Evolutionary conservation across 2,888 invertebrate genomes (phyloP).

Genomic region (Microdon myrmicae): DNA sequence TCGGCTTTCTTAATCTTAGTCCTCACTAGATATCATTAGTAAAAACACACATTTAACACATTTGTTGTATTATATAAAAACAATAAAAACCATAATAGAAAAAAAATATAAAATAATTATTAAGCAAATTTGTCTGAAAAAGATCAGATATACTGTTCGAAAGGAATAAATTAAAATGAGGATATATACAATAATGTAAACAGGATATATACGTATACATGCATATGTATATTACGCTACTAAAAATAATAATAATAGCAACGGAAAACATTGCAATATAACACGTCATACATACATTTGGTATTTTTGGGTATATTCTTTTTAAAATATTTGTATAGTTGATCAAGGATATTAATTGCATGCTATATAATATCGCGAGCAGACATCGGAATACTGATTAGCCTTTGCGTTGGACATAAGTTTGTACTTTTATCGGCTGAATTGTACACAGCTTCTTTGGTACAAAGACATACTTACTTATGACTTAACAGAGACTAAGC

Average conservation of each 20-base stretch:
- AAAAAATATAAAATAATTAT: no score
- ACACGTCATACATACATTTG: constrained; percentile 29
- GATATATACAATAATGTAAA: constrained; percentile 4
- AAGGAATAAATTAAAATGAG: constrained; percentile 6
- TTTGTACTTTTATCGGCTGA: constrained; percentile 37
- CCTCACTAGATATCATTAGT: constrained; percentile 48
- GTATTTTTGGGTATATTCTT: background rate
- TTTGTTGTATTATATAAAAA: constrained; percentile 30
- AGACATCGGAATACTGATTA: constrained; percentile 66
- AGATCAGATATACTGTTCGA: no score
- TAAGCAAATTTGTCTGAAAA: no score
- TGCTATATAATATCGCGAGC: constrained; percentile 42
- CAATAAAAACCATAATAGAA: constrained; percentile 10
- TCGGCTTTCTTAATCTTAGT: constrained; percentile 44
- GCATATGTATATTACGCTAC: background rate
- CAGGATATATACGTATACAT: constrained; percentile 1
- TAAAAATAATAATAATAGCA: constrained; percentile 2
- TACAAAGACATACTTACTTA: constrained; percentile 58
- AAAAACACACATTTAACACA: constrained; percentile 38
- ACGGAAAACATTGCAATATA: background rate
- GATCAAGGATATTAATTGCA: constrained; percentile 23
- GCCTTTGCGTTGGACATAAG: constrained; percentile 64
- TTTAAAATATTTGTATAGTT: constrained; percentile 8
- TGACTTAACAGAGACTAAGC: constrained; percentile 65
- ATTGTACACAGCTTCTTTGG: constrained; percentile 2